Conservation (phyloP, 2,888 invertebrate genomes). For the Drosophila eohydei region DNA sequence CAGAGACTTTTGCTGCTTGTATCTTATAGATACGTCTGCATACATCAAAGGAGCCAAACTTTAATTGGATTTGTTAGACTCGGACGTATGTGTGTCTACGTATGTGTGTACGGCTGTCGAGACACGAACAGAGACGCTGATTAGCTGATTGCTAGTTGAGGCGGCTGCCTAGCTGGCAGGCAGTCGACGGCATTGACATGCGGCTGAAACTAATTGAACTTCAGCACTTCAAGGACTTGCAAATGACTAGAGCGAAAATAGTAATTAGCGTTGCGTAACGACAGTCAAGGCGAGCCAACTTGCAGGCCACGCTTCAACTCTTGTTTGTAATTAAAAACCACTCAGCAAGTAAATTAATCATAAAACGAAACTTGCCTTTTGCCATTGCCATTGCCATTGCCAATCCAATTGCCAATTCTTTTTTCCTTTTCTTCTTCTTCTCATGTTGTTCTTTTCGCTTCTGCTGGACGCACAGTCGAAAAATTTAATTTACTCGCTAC, state of each 20-base stretch:
- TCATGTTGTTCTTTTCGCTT: background rate
- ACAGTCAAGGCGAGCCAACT: constrained; percentile 45
- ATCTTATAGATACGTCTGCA: constrained; percentile 57
- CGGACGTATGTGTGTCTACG: constrained; percentile 18
- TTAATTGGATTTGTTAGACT: constrained; percentile 74
- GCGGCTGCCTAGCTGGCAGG: constrained; percentile 44
- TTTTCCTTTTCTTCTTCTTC: background rate
- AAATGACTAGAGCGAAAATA: constrained; percentile 80
- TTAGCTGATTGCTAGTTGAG: constrained; percentile 74
- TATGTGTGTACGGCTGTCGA: constrained; percentile 26
- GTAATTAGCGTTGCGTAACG: constrained; percentile 81
- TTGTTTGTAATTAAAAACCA: constrained; percentile 80
- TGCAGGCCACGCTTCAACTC: constrained; percentile 63
- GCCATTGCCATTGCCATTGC: constrained; percentile 23
- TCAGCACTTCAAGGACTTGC: constrained; percentile 77
- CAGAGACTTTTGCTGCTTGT: constrained; percentile 48
- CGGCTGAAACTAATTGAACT: constrained; percentile 78
- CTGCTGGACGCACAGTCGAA: constrained; percentile 15
- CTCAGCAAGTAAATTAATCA: constrained; percentile 80
- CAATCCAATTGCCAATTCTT: constrained; percentile 15
- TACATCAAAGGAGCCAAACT: constrained; percentile 77
- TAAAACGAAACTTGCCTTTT: constrained; percentile 64
- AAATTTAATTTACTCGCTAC: constrained; percentile 59
- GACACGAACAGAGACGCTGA: constrained; percentile 56
- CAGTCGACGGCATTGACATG: constrained; percentile 71